Percentiles rank a stretch among this genome's conserved stretches.
These are phyloP conservation scores for Melanotaenia boesemani DNA, from an alignment of 2,797 vertebrate species.

Conservation along the genomic window DNA sequence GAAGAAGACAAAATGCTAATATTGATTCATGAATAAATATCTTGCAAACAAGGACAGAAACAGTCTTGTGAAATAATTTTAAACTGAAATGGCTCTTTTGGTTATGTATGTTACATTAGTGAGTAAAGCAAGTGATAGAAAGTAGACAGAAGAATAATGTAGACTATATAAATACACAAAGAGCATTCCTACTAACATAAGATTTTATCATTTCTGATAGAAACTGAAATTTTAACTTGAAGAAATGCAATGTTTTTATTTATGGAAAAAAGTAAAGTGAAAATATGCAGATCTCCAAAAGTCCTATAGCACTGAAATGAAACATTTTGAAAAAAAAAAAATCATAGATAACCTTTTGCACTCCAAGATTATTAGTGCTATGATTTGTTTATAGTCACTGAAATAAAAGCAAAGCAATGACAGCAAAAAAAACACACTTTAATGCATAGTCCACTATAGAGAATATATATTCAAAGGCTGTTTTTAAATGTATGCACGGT, in stretches of 20 bases:
- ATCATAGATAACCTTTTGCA: neutral
- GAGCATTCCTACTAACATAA: constrained; percentile 19
- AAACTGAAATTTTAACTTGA: neutral
- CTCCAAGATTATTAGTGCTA: too few relatives aligned
- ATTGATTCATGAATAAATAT: neutral
- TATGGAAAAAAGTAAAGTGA: neutral
- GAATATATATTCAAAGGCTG: too few relatives aligned
- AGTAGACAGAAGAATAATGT: constrained; percentile 22
- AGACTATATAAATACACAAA: constrained; percentile 11
- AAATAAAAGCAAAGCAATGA: too few relatives aligned
- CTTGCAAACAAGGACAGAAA: constrained; percentile 3
- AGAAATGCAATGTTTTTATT: neutral
- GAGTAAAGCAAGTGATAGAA: constrained; percentile 14
- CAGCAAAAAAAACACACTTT: too few relatives aligned
- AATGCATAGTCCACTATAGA: too few relatives aligned
- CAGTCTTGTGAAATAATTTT: neutral
- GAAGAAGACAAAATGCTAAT: neutral
- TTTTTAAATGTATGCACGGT: too few relatives aligned
- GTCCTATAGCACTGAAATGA: too few relatives aligned
- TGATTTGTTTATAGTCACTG: too few relatives aligned
- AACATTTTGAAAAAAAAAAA: neutral
- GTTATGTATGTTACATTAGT: constrained; percentile 15
- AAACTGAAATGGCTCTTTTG: constrained; percentile 17
- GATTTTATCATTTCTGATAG: constrained; percentile 6
- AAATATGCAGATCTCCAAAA: neutral